Conservation (phyloP, 2,113 vertebrate species). For the Myxocyprinus asiaticus region DNA sequence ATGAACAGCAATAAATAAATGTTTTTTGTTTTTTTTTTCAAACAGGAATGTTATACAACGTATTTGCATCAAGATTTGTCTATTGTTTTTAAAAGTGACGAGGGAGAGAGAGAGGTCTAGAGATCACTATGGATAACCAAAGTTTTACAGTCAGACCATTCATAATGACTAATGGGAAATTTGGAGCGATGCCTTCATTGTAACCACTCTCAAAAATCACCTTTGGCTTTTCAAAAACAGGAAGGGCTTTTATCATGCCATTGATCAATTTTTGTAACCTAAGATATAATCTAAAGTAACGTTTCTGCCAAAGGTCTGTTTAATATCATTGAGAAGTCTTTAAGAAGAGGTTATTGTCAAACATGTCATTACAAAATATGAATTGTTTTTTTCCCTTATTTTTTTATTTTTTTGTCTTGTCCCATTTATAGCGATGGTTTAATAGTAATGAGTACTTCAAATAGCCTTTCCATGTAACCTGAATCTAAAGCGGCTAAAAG, state of each 20-base stretch:
- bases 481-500: neutral
- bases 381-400: no score
- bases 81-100: neutral
- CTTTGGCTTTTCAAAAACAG: slow-evolving; percentile 21
- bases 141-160: slow-evolving; percentile 36
- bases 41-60: neutral
- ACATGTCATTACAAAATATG: no score
- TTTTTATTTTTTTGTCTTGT: neutral
- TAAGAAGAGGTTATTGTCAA: no score
- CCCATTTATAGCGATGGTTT: neutral
- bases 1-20: neutral
- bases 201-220: neutral
- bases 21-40: slow-evolving; percentile 9
- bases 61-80: slow-evolving; percentile 8
- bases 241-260: neutral
- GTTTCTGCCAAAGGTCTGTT: slow-evolving; percentile 15
- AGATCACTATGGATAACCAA: slow-evolving; percentile 28
- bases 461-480: neutral
- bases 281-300: neutral
- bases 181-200: slow-evolving; percentile 27
- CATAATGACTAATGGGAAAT: slow-evolving; percentile 35
- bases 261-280: neutral
- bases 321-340: neutral
- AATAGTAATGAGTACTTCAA: neutral
- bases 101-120: neutral